A percentile compares a stretch with the other conserved stretches of the same genome.
Evolutionary conservation across 2,797 vertebrate genomes (phyloP).

Genomic region (Acipenser oxyrinchus): DNA sequence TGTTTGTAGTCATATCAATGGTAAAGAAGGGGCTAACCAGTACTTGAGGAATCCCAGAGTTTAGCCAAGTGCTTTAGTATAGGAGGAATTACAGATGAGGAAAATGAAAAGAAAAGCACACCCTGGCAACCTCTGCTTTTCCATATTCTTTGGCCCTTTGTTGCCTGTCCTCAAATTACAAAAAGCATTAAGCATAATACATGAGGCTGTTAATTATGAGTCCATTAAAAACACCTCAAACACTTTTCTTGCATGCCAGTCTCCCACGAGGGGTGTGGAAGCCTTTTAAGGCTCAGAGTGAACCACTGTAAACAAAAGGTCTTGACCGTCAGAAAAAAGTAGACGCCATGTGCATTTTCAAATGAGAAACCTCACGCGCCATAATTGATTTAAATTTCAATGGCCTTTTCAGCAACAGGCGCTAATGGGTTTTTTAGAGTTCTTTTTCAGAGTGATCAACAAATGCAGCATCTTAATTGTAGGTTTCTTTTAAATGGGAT

Average conservation of each 20-base stretch:
- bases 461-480: no score
- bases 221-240: constrained; percentile 11
- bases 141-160: background rate
- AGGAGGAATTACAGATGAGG: no score
- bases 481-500: no score
- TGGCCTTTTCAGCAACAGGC: no score
- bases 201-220: background rate
- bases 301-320: constrained; percentile 29
- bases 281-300: constrained; percentile 42
- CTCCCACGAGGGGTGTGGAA: constrained; percentile 28
- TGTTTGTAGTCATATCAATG: background rate
- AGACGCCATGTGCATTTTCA: constrained; percentile 9
- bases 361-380: constrained; percentile 13
- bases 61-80: no score
- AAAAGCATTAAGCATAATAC: background rate
- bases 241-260: background rate
- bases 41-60: background rate
- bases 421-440: constrained; percentile 41
- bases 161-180: background rate
- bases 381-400: constrained; percentile 53
- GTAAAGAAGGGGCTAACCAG: background rate
- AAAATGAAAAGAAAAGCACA: background rate
- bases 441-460: background rate
- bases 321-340: constrained; percentile 16
- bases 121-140: background rate